Evolutionary conservation across 2,888 invertebrate genomes (phyloP).

Genomic region (Pogonocherus hispidulus): DNA sequence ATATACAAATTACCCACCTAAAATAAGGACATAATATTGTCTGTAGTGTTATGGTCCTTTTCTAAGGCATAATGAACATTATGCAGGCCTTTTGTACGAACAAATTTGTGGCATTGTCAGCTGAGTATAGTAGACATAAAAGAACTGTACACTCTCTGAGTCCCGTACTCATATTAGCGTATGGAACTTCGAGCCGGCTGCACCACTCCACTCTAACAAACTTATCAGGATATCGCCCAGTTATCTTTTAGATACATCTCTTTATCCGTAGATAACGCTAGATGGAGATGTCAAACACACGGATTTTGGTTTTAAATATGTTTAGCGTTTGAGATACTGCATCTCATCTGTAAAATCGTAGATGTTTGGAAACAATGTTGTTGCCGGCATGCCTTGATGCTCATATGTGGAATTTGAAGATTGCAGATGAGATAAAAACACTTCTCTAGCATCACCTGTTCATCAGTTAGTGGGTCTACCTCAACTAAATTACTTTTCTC

Average conservation of each 20-base stretch:
- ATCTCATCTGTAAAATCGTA: slow-evolving; percentile 38
- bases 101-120: slow-evolving; percentile 61
- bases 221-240: slow-evolving; percentile 61
- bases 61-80: slow-evolving; percentile 50
- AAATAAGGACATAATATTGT: slow-evolving; percentile 10
- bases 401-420: slow-evolving; percentile 3
- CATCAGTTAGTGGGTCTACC: too few relatives aligned
- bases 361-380: slow-evolving; percentile 47
- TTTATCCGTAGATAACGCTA: slow-evolving; percentile 64
- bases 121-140: slow-evolving; percentile 59
- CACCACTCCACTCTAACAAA: slow-evolving; percentile 47
- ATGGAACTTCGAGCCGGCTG: slow-evolving; percentile 55
- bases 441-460: neutral
- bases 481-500: too few relatives aligned
- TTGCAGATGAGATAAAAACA: neutral
- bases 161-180: slow-evolving; percentile 40
- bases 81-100: slow-evolving; percentile 53
- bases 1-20: slow-evolving; percentile 5
- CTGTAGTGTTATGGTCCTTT: slow-evolving; percentile 45
- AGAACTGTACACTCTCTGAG: slow-evolving; percentile 54
- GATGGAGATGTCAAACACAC: slow-evolving; percentile 69
- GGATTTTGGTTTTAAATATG: slow-evolving; percentile 45
- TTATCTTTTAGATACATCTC: slow-evolving; percentile 66
- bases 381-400: neutral
- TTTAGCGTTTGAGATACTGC: slow-evolving; percentile 33